Percentiles rank a stretch among this genome's conserved stretches.
Evolutionary conservation across 2,888 invertebrate genomes (phyloP).

Genomic region (Asteroscopus sphinx): DNA sequence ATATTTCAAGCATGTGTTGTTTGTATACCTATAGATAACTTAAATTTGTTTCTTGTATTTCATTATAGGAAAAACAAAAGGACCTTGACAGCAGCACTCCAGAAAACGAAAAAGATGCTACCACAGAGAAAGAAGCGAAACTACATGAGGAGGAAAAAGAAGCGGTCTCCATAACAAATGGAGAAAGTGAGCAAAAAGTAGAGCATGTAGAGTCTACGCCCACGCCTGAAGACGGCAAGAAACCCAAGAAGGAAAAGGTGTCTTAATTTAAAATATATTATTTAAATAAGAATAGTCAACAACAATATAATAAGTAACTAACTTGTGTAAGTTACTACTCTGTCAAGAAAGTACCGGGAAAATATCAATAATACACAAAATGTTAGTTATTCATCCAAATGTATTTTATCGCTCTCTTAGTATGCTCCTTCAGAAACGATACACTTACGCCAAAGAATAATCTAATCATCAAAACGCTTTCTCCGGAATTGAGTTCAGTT

Average conservation of each 20-base stretch:
- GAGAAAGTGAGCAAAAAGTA: slow-evolving; percentile 81
- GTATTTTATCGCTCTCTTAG: too few species aligned
- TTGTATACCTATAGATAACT: too few species aligned
- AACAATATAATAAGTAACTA: too few species aligned
- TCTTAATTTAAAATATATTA: slow-evolving; percentile 8
- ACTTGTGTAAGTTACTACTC: too few species aligned
- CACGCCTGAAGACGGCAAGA: slow-evolving; percentile 87
- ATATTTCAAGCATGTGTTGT: too few species aligned
- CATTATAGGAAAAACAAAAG: slow-evolving; percentile 90
- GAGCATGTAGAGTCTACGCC: slow-evolving; percentile 80
- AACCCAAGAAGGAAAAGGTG: slow-evolving; percentile 92
- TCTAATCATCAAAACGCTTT: too few species aligned
- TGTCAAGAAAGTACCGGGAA: too few species aligned
- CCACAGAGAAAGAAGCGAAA: slow-evolving; percentile 91
- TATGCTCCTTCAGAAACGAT: too few species aligned
- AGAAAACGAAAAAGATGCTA: slow-evolving; percentile 92
- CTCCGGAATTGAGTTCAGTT: too few species aligned
- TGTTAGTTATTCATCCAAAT: too few species aligned
- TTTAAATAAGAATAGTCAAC: slow-evolving; percentile 24
- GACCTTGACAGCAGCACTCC: slow-evolving; percentile 88
- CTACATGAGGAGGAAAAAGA: slow-evolving; percentile 73
- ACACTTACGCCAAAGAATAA: too few species aligned
- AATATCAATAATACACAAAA: too few species aligned
- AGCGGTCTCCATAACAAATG: slow-evolving; percentile 76
- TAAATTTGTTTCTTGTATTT: slow-evolving; percentile 12